Percentiles rank a stretch among this genome's conserved stretches.
Conservation (phyloP, 2,113 vertebrate species). For the Epinephelus cyanopodus region DNA sequence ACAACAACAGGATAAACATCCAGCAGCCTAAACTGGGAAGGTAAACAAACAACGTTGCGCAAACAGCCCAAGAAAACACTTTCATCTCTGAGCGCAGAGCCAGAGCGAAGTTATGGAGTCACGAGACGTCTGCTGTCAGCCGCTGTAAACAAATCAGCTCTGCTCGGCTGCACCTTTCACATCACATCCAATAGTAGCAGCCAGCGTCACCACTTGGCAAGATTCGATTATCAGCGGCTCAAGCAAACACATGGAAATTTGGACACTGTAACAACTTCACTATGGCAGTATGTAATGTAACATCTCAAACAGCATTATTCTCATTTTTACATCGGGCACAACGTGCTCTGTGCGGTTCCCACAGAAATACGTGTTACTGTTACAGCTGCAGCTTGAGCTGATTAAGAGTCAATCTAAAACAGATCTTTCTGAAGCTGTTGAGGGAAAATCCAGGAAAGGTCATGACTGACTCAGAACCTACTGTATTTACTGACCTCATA, state of each 20-base stretch:
- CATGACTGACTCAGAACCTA: not conserved
- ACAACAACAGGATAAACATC: constrained; percentile 30
- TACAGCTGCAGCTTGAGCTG: constrained; percentile 1
- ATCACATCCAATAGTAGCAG: not conserved
- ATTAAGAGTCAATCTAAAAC: not conserved
- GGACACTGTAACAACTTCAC: not conserved
- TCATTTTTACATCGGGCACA: not conserved
- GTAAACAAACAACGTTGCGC: constrained; percentile 23
- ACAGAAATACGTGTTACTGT: not conserved
- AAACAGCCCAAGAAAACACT: constrained; percentile 26
- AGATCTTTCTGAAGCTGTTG: too few species aligned
- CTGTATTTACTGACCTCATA: constrained; percentile 20
- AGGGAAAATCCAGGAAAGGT: constrained; percentile 6
- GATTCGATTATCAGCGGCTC: not conserved
- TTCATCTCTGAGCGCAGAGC: constrained; percentile 11
- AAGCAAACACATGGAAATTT: not conserved
- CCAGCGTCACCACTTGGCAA: too few species aligned
- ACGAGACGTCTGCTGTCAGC: constrained; percentile 36
- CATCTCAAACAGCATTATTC: not conserved
- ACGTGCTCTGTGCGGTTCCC: not conserved
- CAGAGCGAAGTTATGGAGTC: not conserved
- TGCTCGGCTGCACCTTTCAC: constrained; percentile 6
- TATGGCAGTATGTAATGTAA: not conserved
- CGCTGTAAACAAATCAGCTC: constrained; percentile 12
- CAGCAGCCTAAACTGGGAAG: not conserved